Base-by-base conservation (phyloP, 2,888 invertebrate species). In the Meteorus cinctellus region DNA sequence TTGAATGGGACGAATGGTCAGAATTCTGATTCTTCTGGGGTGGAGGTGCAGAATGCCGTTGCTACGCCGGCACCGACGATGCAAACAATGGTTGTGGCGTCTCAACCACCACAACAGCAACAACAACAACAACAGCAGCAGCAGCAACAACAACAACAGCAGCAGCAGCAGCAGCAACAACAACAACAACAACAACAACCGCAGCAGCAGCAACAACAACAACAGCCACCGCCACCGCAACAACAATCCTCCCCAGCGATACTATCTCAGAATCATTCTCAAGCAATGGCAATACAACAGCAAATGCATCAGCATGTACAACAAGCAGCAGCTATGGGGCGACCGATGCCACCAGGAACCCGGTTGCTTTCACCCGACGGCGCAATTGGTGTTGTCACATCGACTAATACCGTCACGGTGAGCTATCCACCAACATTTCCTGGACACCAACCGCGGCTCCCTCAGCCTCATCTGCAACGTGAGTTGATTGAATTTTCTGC, bases 231-330 rank as follows among this genome's bases (percentile, higher is more conserved):
- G 16, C 80, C 73, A 12, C 82, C 79, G 67, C 85, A 84, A 0
- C 81, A 82, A 19, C 83, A 80, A 36, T 75, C 83, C 69, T 85
- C 90, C 24, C 72, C 77, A 12, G 71, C 82, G 1, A 81, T 86
- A 41, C 68, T 86, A 73, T 89, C 91, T 59, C 91, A 91, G 81
- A 88, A 91, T 71, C 86, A 87, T 76, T 83, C 87, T 3, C 87
- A 86, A 72, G 85, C 84, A 4, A 86, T 86, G 16, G 82, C 81
- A 14, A 85, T 85, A 1, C 91, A 92, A 81, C 92, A 92, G 78
- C 92, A 92, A 81, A 91, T 92, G 91, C 89, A 92, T 81, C 91
- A 91, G 75, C 92, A 92, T 87, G 93, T 94, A 67, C 93, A 94
- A 85, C 93, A 94, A 86, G 92, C 93, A 71, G 93, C 93, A 51